These are phyloP conservation scores for Heliconius cydno DNA, from an alignment of 2,888 invertebrate species.

Conservation along the genomic window DNA sequence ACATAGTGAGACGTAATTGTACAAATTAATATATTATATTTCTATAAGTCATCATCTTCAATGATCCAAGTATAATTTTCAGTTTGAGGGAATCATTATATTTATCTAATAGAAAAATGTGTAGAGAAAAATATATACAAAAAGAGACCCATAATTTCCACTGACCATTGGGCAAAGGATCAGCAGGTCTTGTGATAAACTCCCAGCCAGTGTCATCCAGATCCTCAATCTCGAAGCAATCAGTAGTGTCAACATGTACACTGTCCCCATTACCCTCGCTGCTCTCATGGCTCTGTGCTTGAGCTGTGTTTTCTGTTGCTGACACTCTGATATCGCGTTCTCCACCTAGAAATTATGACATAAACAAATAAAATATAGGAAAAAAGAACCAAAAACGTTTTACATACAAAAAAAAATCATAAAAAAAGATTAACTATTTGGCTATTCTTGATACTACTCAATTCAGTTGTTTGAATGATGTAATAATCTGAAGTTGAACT, in stretches of 20 bases:
- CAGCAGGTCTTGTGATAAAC: constrained; percentile 72
- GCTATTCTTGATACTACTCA: too few relatives aligned
- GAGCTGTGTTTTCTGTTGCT: constrained; percentile 48
- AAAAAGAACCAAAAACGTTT: too few relatives aligned
- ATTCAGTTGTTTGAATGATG: too few relatives aligned
- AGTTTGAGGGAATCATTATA: not conserved
- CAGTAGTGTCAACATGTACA: constrained; percentile 70
- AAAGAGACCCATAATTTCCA: not conserved
- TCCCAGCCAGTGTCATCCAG: constrained; percentile 80
- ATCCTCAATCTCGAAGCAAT: constrained; percentile 81
- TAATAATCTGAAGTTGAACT: too few relatives aligned
- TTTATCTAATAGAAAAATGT: not conserved
- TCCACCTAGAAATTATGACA: constrained; percentile 58
- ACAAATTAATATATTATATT: too few relatives aligned
- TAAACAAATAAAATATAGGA: too few relatives aligned
- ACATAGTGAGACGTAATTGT: too few relatives aligned
- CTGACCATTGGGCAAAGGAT: constrained; percentile 72
- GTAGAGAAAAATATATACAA: not conserved
- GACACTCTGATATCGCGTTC: constrained; percentile 63
- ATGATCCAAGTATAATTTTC: too few relatives aligned
- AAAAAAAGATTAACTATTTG: too few relatives aligned
- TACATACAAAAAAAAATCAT: too few relatives aligned
- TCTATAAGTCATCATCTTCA: too few relatives aligned
- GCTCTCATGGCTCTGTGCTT: constrained; percentile 31
- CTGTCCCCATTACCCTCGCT: constrained; percentile 48